Percentiles rank a stretch among this genome's conserved stretches.
Evolutionary conservation across 2,113 vertebrate species (phyloP).

Genomic region (Gulo gulo): DNA sequence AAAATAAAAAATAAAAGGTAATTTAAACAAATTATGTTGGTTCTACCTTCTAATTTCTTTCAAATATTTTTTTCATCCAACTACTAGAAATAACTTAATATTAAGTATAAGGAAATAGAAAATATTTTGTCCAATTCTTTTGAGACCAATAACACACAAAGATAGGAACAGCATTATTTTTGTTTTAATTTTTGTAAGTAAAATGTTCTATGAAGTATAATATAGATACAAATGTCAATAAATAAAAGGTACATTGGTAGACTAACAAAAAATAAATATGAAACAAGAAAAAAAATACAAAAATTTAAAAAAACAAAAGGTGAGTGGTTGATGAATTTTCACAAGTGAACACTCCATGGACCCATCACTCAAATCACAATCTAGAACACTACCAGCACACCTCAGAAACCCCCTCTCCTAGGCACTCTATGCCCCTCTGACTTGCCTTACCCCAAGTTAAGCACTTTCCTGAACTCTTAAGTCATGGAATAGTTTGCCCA

Average conservation of each 20-base stretch:
- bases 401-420: neutral
- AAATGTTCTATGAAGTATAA: neutral
- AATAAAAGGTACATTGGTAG: neutral
- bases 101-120: constrained; percentile 15
- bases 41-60: constrained; percentile 32
- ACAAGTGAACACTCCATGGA: neutral
- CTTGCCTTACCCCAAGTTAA: neutral
- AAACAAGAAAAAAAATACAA: constrained; percentile 5
- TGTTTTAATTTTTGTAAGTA: constrained; percentile 7
- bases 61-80: constrained; percentile 24
- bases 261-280: neutral
- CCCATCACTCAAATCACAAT: neutral
- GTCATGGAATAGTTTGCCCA: neutral
- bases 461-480: neutral
- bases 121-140: constrained; percentile 29
- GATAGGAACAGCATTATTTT: neutral
- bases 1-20: neutral
- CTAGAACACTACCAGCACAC: neutral
- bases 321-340: neutral
- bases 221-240: neutral
- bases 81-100: constrained; percentile 35
- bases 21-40: constrained; percentile 26
- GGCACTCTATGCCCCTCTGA: neutral
- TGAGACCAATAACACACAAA: neutral
- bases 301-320: neutral